Conservation (phyloP, 1,140 invertebrate genomes). For the Leptonema lineaticorne region DNA sequence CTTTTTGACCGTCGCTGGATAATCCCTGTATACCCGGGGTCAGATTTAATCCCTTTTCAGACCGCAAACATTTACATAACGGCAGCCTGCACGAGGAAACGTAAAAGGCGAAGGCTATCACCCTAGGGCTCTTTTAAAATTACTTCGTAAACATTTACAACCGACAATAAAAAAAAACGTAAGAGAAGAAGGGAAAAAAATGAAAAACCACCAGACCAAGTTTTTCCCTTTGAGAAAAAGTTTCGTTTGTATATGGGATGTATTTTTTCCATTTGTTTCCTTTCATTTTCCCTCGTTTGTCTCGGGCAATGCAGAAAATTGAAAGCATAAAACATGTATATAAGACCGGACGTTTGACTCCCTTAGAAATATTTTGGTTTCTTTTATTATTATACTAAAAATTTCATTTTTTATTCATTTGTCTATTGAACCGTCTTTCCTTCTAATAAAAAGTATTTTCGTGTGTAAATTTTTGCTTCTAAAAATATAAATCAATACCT, state of each 20-base stretch:
- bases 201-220: neutral
- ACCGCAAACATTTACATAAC: constrained; percentile 16
- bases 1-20: neutral
- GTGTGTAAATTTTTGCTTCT: too few species aligned
- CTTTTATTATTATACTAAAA: neutral
- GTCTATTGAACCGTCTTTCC: too few species aligned
- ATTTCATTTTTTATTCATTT: too few species aligned
- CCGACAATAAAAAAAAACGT: constrained; percentile 11
- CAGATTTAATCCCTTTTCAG: constrained; percentile 1
- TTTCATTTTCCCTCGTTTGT: too few species aligned
- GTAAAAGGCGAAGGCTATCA: neutral
- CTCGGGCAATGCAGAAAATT: neutral
- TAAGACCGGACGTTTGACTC: neutral
- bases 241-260: neutral
- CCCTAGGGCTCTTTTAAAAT: constrained; percentile 8
- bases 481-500: too few species aligned
- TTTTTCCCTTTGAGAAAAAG: neutral
- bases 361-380: neutral
- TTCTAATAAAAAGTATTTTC: too few species aligned
- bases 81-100: neutral
- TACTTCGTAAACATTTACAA: constrained; percentile 18
- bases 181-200: too few species aligned
- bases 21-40: neutral
- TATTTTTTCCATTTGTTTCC: neutral
- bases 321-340: constrained; percentile 5